A percentile compares a stretch with the other conserved stretches of the same genome.
phyloP scores from a whole-genome alignment of 2,797 vertebrate genomes.

The Selene dorsalis region DNA sequence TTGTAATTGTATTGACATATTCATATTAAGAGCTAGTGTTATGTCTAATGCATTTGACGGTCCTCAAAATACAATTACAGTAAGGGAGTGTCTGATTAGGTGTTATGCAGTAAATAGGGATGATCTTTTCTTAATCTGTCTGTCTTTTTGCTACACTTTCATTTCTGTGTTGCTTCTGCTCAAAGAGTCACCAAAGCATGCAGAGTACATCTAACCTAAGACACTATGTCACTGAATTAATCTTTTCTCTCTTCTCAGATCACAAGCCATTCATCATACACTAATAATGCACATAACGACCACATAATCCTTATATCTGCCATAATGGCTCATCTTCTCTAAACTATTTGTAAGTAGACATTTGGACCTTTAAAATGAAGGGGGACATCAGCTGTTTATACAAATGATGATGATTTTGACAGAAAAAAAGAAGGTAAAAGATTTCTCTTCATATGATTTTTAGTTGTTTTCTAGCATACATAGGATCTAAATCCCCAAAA shows the following conservation, averaged over 20 bases:
- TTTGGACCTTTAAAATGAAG: background rate
- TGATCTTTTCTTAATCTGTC: background rate
- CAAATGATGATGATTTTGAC: background rate
- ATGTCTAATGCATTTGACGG: background rate
- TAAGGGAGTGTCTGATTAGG: background rate
- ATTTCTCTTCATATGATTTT: background rate
- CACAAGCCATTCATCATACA: background rate
- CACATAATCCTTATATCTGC: background rate
- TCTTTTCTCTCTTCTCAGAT: constrained; percentile 17
- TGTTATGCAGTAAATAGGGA: background rate
- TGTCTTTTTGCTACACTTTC: background rate
- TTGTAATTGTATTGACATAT: too few species aligned
- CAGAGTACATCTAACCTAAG: constrained; percentile 13
- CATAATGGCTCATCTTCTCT: background rate
- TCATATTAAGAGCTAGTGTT: background rate
- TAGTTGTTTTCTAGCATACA: background rate
- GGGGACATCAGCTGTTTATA: background rate
- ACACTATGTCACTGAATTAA: constrained; percentile 45
- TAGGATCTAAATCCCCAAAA: background rate
- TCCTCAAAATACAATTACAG: background rate
- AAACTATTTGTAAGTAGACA: background rate
- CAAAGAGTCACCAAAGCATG: background rate
- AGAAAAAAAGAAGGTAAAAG: background rate
- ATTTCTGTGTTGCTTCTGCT: background rate
- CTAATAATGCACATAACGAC: background rate